Conservation (phyloP, 2,113 vertebrate species). For the Mesembrinibis cayennensis region DNA sequence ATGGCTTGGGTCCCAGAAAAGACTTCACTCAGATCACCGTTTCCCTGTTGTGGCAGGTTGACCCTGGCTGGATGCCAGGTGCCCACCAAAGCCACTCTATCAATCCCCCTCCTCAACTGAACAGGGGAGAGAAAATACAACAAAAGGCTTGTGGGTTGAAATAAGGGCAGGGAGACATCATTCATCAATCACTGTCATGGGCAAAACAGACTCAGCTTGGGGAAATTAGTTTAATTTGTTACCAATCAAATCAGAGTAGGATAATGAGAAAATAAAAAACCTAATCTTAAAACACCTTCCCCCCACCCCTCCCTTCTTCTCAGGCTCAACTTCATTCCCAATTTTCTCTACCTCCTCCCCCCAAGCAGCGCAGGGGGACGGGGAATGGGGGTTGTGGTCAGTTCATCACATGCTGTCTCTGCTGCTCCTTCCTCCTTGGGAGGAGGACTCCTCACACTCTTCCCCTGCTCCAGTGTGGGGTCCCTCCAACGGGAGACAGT, state of each 20-base stretch:
- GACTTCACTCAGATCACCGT: background rate
- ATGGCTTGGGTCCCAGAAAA: background rate
- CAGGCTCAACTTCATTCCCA: background rate
- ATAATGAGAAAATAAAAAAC: background rate
- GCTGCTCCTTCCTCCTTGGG: too few relatives aligned
- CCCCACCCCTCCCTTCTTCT: background rate
- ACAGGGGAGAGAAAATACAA: too few relatives aligned
- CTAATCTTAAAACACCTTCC: background rate
- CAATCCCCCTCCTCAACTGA: background rate
- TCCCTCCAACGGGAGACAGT: too few relatives aligned
- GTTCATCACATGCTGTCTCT: background rate
- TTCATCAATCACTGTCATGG: background rate
- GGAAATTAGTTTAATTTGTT: background rate
- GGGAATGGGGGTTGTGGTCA: background rate
- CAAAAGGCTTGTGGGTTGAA: too few relatives aligned
- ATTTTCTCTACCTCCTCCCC: background rate
- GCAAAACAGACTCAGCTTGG: background rate
- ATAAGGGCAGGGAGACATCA: background rate
- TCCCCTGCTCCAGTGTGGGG: too few relatives aligned
- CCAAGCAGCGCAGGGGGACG: fast-evolving
- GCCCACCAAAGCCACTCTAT: background rate
- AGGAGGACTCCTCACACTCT: too few relatives aligned
- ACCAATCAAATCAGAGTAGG: background rate
- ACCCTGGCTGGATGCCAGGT: background rate
- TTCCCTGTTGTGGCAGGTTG: background rate